phyloP scores from a whole-genome alignment of 2,888 invertebrate species.

The Volucella zonaria region DNA sequence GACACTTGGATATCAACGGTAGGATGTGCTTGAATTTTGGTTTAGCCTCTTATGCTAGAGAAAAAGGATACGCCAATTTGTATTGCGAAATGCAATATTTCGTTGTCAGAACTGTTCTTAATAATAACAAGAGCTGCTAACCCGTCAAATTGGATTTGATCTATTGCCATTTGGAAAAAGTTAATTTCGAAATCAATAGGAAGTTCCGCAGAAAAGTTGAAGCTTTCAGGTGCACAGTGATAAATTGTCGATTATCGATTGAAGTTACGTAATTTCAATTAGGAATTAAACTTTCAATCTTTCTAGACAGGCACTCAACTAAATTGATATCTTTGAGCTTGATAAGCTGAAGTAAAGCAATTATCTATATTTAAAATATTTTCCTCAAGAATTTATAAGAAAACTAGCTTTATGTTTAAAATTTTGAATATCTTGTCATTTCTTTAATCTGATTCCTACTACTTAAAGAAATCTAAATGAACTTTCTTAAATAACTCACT shows the following conservation, averaged over 20 bases:
- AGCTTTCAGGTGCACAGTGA: neutral
- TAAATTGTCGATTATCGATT: neutral
- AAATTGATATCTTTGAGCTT: too few species aligned
- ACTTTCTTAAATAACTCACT: slow-evolving; percentile 44
- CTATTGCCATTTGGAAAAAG: neutral
- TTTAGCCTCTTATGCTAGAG: neutral
- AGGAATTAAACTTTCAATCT: too few species aligned
- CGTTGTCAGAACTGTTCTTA: neutral
- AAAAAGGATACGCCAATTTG: slow-evolving; percentile 2
- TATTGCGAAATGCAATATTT: slow-evolving; percentile 8
- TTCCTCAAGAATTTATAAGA: too few species aligned
- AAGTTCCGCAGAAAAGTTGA: neutral
- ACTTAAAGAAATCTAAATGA: slow-evolving; percentile 11
- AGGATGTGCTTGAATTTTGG: neutral
- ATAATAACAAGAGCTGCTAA: too few species aligned
- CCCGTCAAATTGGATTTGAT: neutral
- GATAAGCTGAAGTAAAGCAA: too few species aligned
- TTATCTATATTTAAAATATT: too few species aligned
- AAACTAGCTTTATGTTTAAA: too few species aligned
- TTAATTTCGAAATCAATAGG: neutral
- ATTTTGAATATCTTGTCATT: too few species aligned
- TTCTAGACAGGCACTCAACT: too few species aligned
- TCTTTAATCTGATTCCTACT: too few species aligned
- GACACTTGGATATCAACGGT: slow-evolving; percentile 24
- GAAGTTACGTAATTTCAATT: too few species aligned